These are phyloP conservation scores for Noturus placidus DNA, from an alignment of 2,113 vertebrate species.

Conservation along the genomic window DNA sequence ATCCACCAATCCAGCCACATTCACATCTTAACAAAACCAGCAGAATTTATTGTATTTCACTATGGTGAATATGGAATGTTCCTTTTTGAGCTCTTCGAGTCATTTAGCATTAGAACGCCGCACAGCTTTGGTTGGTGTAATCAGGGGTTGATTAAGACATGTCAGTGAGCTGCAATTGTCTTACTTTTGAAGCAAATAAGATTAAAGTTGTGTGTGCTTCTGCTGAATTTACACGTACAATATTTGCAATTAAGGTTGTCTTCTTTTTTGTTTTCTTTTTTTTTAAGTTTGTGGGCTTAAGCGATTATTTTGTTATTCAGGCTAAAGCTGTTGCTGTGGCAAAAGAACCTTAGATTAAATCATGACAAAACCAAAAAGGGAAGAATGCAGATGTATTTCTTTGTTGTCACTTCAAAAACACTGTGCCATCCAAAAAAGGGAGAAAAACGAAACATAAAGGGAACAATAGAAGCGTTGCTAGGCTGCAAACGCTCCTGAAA, in stretches of 20 bases:
- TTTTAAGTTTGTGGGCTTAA: background rate
- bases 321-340: constrained; percentile 27
- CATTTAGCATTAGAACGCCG: background rate
- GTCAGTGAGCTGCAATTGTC: background rate
- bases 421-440: constrained; percentile 38
- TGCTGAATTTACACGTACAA: background rate
- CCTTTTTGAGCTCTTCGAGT: background rate
- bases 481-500: constrained; percentile 50
- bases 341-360: constrained; percentile 35
- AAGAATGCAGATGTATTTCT: constrained; percentile 45
- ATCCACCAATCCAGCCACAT: constrained; percentile 31
- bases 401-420: constrained; percentile 51
- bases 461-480: constrained; percentile 55
- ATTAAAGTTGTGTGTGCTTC: background rate
- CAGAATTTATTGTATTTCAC: constrained; percentile 17
- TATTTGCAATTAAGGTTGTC: background rate
- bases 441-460: constrained; percentile 33
- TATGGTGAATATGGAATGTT: constrained; percentile 7
- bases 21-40: constrained; percentile 30
- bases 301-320: constrained; percentile 23
- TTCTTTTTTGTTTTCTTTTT: background rate
- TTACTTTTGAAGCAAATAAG: background rate
- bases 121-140: background rate
- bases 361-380: constrained; percentile 13
- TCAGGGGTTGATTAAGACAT: constrained; percentile 17